Conservation (phyloP, 30 jellyfish, hydroid and myxozoan species). For the Mastigias papua region DNA sequence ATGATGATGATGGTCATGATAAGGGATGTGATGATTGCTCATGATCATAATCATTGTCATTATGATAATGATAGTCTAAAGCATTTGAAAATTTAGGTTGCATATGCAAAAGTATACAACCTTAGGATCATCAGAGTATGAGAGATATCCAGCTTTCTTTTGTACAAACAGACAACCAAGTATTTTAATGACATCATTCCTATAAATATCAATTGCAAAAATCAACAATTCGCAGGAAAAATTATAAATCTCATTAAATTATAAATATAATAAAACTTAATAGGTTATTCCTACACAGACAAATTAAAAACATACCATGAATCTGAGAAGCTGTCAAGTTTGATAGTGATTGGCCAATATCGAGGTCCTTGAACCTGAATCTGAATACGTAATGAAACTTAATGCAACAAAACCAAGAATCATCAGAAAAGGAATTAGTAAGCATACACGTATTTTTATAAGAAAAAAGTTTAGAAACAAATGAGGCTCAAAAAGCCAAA, state of each 20-base stretch:
- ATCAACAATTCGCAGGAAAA: not conserved
- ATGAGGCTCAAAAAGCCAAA: too few species aligned
- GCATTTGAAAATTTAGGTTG: too few species aligned
- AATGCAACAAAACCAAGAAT: too few species aligned
- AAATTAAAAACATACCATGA: not conserved
- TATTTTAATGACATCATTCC: conserved; percentile 47
- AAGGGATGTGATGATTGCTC: too few species aligned
- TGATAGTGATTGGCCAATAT: conserved; percentile 84
- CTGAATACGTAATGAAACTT: conserved; percentile 33
- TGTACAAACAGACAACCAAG: conserved; percentile 75
- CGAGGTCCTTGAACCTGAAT: conserved; percentile 82
- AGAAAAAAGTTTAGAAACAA: too few species aligned
- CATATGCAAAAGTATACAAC: too few species aligned
- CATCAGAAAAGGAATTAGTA: too few species aligned
- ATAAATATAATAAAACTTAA: not conserved
- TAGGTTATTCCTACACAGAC: not conserved
- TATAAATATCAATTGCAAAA: conserved; percentile 6
- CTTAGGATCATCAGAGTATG: conserved; percentile 97
- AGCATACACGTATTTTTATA: too few species aligned
- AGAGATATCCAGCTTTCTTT: conserved; percentile 89
- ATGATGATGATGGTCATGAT: too few species aligned
- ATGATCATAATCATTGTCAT: too few species aligned
- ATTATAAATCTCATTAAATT: not conserved
- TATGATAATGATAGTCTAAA: too few species aligned
- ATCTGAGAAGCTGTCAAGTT: not conserved